Percentiles rank a stretch among this genome's conserved stretches.
These are phyloP conservation scores for Spongia lamella DNA, from an alignment of 37 sponge, comb jelly and placozoan species.

Conservation along the genomic window DNA sequence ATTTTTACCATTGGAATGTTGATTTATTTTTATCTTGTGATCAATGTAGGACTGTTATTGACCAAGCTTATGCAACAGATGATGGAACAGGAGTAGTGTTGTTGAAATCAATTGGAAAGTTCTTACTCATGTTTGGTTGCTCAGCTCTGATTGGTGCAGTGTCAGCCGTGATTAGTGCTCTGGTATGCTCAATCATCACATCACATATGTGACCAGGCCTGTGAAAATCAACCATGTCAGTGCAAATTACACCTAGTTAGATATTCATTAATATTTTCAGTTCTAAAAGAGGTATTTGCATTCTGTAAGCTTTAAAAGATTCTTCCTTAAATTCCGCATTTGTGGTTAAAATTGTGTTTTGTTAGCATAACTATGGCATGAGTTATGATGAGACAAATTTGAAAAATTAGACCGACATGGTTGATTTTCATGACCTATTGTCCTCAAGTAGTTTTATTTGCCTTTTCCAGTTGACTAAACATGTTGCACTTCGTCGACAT, in stretches of 20 bases:
- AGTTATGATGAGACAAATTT: too few relatives aligned
- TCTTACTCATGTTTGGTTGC: slow-evolving; percentile 80
- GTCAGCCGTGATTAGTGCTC: slow-evolving; percentile 80
- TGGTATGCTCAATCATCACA: slow-evolving; percentile 69
- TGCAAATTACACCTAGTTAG: too few relatives aligned
- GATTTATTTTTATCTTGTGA: not conserved
- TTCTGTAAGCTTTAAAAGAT: too few relatives aligned
- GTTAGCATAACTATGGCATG: too few relatives aligned
- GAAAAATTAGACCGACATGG: too few relatives aligned
- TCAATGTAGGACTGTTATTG: slow-evolving; percentile 36
- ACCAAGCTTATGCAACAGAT: slow-evolving; percentile 19
- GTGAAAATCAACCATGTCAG: too few relatives aligned
- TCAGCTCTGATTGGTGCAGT: slow-evolving; percentile 79
- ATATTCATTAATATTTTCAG: too few relatives aligned
- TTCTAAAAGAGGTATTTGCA: too few relatives aligned
- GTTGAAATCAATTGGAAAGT: slow-evolving; percentile 69
- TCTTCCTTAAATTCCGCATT: too few relatives aligned
- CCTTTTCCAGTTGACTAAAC: slow-evolving; percentile 65
- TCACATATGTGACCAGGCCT: too few relatives aligned
- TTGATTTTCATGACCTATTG: not conserved
- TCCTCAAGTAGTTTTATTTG: not conserved
- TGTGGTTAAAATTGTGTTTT: too few relatives aligned
- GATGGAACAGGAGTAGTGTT: slow-evolving; percentile 29
- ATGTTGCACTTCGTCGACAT: slow-evolving; percentile 60
- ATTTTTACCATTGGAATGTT: not conserved